Conservation (phyloP, 2,888 invertebrate genomes). For the Blastobasis adustella region DNA sequence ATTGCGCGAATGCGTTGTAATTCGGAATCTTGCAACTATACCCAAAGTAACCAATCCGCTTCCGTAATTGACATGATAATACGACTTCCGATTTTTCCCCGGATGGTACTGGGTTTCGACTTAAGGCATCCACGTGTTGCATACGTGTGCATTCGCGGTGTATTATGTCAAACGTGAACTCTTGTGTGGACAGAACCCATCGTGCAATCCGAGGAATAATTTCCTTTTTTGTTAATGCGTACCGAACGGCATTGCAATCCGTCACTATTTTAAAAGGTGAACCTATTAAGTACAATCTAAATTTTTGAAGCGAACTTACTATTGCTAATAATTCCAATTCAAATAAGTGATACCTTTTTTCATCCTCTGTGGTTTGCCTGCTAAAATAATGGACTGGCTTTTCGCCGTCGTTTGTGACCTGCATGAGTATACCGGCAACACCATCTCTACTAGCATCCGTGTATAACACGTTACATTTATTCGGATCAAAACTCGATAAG, state of each 20-base stretch:
- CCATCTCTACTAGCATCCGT: conserved; percentile 34
- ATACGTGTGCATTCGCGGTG: conserved; percentile 15
- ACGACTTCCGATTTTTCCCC: conserved; percentile 22
- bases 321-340: conserved; percentile 40
- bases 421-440: conserved; percentile 27
- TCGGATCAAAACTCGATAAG: conserved; percentile 20
- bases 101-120: conserved; percentile 9
- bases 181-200: conserved; percentile 20
- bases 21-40: conserved; percentile 17
- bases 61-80: conserved; percentile 16
- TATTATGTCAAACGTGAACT: conserved; percentile 15
- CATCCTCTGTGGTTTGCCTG: conserved; percentile 28
- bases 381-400: conserved; percentile 30
- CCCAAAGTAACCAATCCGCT: conserved; percentile 18
- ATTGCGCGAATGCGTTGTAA: conserved; percentile 7
- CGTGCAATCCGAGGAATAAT: conserved; percentile 20
- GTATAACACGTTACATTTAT: conserved; percentile 21
- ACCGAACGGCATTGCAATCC: conserved; percentile 22
- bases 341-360: conserved; percentile 32
- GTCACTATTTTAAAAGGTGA: conserved; percentile 14
- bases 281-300: conserved; percentile 29
- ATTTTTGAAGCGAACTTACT: conserved; percentile 22
- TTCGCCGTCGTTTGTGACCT: conserved; percentile 15
- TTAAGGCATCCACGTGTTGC: conserved; percentile 18
- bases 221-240: too few species aligned